Base-by-base conservation (phyloP, 2,888 invertebrate species). In the Cerceris rybyensis region DNA sequence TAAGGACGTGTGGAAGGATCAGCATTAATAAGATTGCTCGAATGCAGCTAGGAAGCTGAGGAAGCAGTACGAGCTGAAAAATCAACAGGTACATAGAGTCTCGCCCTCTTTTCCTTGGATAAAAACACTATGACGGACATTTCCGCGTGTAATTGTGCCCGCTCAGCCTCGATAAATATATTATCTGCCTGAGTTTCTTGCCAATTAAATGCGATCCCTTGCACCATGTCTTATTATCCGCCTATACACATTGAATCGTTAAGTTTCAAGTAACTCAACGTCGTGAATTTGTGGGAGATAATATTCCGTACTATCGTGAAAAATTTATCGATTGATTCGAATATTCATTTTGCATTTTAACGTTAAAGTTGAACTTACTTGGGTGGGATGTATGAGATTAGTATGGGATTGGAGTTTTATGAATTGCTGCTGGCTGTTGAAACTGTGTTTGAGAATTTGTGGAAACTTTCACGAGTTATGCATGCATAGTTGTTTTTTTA, bases 61-160 rank as follows among this genome's bases (percentile, higher is more conserved):
- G 60, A 39, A 60, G 17, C 41, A 28, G 28, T 14, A 8, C 41
- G 60, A 50, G 60, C 16, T 7, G 50, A 72, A 72, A 78, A 75
- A 66, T 85, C 80, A 78, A 82, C 80, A 85, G 85, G 85, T 85
- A 85, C 11, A 81, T 66, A 39, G 16, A 7, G 2, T 17, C 39
- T 9, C 28, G 52, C 9, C 39, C 49, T 2, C 2, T 16, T 41
- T 5, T 39, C 11, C 17, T 9, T 39, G 9, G n/a, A 16, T 16
- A 49, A 54, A 43, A 50, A 49, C 54, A 9, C 46, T 60, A 28
- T 74, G 74, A 77, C 65, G 64, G 57, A 68, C 70, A 39, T 77
- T 76, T 78, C 65, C 82, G 60, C 69, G 75, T 61, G 65, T 65
- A 70, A 79, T 61, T 64, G 74, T 60, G 57, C 8, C 50, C 49